These are phyloP conservation scores for Pycnonotus jocosus DNA, from an alignment of 2,113 vertebrate genomes.

Conservation along the genomic window DNA sequence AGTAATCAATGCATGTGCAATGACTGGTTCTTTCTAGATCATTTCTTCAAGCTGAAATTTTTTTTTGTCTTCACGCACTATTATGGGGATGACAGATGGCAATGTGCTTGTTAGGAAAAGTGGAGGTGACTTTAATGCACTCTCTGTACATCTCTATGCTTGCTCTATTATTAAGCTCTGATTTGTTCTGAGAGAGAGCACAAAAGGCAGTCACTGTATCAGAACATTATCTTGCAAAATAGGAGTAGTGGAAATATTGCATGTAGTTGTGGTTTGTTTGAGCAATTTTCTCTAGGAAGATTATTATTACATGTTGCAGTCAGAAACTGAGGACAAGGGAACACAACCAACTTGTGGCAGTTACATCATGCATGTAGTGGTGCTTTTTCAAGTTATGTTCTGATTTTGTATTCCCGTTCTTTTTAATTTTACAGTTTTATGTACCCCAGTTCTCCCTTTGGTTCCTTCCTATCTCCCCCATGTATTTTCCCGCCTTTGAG, in stretches of 20 bases:
- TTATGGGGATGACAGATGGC: slow-evolving; percentile 39
- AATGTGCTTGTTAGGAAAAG: slow-evolving; percentile 39
- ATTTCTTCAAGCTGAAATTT: slow-evolving; percentile 30
- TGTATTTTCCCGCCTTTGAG: no score
- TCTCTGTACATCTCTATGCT: not conserved
- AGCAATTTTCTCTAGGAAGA: not conserved
- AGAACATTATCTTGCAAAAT: not conserved
- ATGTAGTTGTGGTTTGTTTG: not conserved
- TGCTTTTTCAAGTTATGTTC: no score
- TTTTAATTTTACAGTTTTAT: no score
- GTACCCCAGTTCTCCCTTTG: no score
- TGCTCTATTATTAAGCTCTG: slow-evolving; percentile 38
- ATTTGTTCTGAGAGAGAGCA: slow-evolving; percentile 24
- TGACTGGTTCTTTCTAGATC: slow-evolving; percentile 18
- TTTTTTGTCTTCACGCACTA: slow-evolving; percentile 11
- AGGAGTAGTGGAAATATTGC: not conserved
- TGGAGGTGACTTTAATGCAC: slow-evolving; percentile 58
- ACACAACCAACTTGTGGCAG: not conserved
- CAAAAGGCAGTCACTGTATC: slow-evolving; percentile 26
- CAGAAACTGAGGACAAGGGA: not conserved
- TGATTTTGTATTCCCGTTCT: no score
- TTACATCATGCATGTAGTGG: not conserved
- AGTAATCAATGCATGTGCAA: slow-evolving; percentile 25
- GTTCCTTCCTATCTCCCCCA: no score
- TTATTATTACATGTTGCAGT: not conserved